Base-by-base conservation (phyloP, 2,797 vertebrate species). In the Babyrousa celebensis region DNA sequence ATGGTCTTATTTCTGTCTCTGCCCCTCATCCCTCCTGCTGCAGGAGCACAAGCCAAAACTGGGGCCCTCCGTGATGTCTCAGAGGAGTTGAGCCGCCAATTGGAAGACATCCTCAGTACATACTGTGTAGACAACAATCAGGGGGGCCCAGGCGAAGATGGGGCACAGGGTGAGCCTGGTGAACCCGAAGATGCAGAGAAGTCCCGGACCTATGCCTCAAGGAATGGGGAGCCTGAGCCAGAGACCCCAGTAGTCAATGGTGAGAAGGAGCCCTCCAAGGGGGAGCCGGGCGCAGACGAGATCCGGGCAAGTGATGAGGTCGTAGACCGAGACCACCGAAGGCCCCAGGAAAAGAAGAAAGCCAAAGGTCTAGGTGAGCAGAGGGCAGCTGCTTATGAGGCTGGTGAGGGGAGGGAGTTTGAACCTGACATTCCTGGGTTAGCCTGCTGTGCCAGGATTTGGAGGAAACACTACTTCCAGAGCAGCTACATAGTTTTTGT, bases 31-130 rank as follows among this genome's bases (percentile, higher is more conserved):
- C 7, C 54, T 43, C 0, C 93, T 97, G 93, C 96, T 92, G 1
- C 96, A 0, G 98, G 96, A 79, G 97, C 98, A 32, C 97, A 97
- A 89, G 74, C 96, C 65, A 98, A 97, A 96, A 65, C 93, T 1
- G 97, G 97, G n/a, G 88, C 96, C 1, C 93, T 98, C 40, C 93
- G 97, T 2, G 99, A 99, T 96, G 99, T 99, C 97, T 99, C 99
- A 0, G 99, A 99, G 94, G 99, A 99, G 98, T 99, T 99, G 89
- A 99, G 99, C 98, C 98, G 99, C 71, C 99, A 99, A 98, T 97
- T 99, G 70, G 99, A 99, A 98, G 99, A 99, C 98, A 99, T 99
- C 98, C 98, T 99, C 85, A 99, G 98, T 98, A 99, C 99, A 0
- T 99, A 99, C 98, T 99, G 99, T 27, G 98, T 99, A 96, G 99